A percentile compares a stretch with the other conserved stretches of the same genome.
These are phyloP conservation scores for Sinocyclocheilus anophthalmus DNA, from an alignment of 2,113 vertebrate genomes.

Conservation along the genomic window DNA sequence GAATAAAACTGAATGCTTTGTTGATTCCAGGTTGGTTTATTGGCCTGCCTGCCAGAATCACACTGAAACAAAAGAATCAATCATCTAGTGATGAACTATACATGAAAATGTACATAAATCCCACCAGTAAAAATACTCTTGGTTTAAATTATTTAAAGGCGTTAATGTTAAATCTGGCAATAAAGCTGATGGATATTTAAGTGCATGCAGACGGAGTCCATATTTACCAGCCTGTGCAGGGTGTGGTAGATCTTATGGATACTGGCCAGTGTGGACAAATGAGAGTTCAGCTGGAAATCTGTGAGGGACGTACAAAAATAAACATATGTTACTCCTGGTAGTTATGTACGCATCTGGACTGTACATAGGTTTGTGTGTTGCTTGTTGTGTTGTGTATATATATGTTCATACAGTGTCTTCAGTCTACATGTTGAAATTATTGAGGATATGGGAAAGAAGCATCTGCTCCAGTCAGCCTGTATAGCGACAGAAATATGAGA, in stretches of 20 bases:
- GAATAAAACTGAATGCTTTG: not conserved
- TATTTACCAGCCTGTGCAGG: constrained; percentile 97
- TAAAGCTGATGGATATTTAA: not conserved
- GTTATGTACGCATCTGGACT: not conserved
- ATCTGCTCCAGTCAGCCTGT: constrained; percentile 8
- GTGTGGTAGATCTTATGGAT: constrained; percentile 99
- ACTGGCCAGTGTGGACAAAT: constrained; percentile 98
- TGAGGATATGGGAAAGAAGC: not conserved
- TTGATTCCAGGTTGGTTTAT: not conserved
- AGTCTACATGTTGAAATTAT: not conserved
- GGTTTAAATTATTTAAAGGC: not conserved
- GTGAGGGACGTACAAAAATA: constrained; percentile 57
- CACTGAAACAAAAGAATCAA: not conserved
- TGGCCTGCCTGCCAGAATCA: not conserved
- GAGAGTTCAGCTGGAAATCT: constrained; percentile 99
- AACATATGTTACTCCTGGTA: constrained; percentile 28
- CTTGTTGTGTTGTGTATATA: not conserved
- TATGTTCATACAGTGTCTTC: not conserved
- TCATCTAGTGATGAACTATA: no score
- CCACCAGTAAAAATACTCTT: not conserved
- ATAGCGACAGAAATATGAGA: not conserved
- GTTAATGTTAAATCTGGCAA: not conserved
- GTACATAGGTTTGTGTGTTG: not conserved
- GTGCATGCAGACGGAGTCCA: constrained; percentile 22
- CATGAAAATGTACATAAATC: not conserved